Base-by-base conservation (phyloP, 2,797 vertebrate genomes). In the Chaetodon trifasciatus region DNA sequence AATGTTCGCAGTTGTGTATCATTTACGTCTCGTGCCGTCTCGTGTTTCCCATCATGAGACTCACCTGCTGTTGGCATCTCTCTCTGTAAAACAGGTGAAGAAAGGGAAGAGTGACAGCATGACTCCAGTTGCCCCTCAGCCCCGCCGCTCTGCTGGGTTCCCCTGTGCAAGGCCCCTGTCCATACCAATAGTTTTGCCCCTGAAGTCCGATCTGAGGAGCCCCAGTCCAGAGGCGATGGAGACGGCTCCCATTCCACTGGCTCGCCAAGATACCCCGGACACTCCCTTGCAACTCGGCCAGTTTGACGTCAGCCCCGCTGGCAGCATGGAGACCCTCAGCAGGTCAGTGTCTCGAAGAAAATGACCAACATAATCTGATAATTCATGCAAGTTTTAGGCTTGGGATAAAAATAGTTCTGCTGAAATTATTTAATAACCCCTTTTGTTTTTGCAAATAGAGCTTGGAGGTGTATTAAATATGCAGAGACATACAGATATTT, bases 341-440 rank as follows among this genome's bases (percentile, higher is more conserved):
- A 97, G 97, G 97, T 98, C 62, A 93, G 96, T 94, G 74, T 53
- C 53, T 74, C 21, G 9, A 10, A 60, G 32, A n/a, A 53, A 69
- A 57, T 39, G 5, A 6, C 7, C 16, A 21, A 39, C 3, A 42
- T 11, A 49, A 66, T 37, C 23, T 42, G 3, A 8, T 32, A 44
- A 57, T 17, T 56, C 13, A 16, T 50, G 17, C 23, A 68, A 42
- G 17, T 16, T 64, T 8, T 35, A 69, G 11, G 15, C 16, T 24
- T 37, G 8, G 5, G 13, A 52, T 50, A 6, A 53, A 37, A 39
- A 8, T 23, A 6, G 56, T 40, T 47, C 55, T 62, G 12, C 1
- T 16, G 8, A 21, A 47, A 24, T 17, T 9, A 13, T 50, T 56
- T 53, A 47, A 40, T 11, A 8, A 74, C 1, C 35, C 8, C 17